Base-by-base conservation (phyloP, 2,113 vertebrate genomes). In the Aspidoscelis tigris region DNA sequence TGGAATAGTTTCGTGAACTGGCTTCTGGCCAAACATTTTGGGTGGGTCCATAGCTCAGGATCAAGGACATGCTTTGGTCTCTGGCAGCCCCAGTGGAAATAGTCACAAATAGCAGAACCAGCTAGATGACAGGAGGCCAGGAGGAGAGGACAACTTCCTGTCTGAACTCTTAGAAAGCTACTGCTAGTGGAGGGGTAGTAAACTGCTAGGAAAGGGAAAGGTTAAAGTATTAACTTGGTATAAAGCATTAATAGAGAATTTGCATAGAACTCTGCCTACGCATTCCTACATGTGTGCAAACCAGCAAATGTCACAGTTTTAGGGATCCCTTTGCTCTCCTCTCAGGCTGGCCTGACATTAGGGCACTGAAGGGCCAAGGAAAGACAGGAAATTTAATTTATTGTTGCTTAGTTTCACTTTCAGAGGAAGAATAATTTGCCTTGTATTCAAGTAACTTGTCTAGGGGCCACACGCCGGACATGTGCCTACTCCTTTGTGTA, bases 21-120 rank as follows among this genome's bases (percentile, higher is more conserved):
- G 81, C 21, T 20, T 43, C 47, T 4, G 61, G 78, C 44, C 65
- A 55, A 50, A 58, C 33, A 55, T 70, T 22, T 70, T 21, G 79
- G 79, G 44, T 80, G 79, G 66, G 79, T n/a, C 66, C 47, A 55
- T 41, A 70, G 79, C 66, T 80, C 24, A 53, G 66, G 16, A 68
- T 10, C 3, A 18, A 50, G 43, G 18, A 70, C 66, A 55, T 84
- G 74, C 33, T 58, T 41, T 22, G 41, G 24, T 43, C 74, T 5
- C 44, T 50, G 72, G 73, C 61, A 68, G 66, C n/a, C 77, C 18
- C 14, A 26, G 33, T 58, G 68, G n/a, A 55, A 50, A 22, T 16
- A 39, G 50, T 76, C 22, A 43, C 80, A 72, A 81, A 8, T 61
- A 58, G n/a, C 69, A 61, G 50, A 11, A 7, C 18, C 4, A 39